Percentiles rank a stretch among this genome's conserved stretches.
phyloP scores from a whole-genome alignment of 2,113 vertebrate species.

The Agelaius phoeniceus region DNA sequence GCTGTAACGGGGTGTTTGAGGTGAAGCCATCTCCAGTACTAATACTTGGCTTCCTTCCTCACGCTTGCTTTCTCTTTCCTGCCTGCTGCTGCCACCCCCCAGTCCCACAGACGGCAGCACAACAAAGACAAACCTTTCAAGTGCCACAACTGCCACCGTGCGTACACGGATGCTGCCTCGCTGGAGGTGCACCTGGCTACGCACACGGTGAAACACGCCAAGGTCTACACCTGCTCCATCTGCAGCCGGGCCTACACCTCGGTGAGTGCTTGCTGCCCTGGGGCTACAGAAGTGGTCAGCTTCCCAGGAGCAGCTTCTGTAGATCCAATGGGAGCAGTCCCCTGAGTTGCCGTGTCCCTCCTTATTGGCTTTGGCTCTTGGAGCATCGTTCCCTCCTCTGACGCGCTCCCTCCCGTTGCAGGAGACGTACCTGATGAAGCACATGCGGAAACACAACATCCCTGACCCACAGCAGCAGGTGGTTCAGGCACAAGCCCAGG shows the following conservation, averaged over 20 bases:
- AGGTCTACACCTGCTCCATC: conserved; percentile 96
- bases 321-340: not conserved
- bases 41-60: not conserved
- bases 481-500: conserved; percentile 73
- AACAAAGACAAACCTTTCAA: conserved; percentile 99
- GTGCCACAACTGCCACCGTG: conserved; percentile 97
- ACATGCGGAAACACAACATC: conserved; percentile 98
- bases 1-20: not conserved
- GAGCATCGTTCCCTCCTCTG: accelerated
- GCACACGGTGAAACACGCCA: conserved; percentile 96
- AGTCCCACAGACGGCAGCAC: conserved; percentile 98
- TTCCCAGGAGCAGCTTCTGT: not conserved
- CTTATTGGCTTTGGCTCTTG: accelerated
- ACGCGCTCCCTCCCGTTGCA: conserved; percentile 29
- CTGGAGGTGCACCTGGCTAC: conserved; percentile 95
- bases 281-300: not conserved
- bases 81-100: not conserved
- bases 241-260: conserved; percentile 98
- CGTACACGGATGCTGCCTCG: conserved; percentile 90
- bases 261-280: conserved; percentile 75
- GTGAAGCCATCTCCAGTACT: not conserved
- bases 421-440: conserved; percentile 99
- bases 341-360: not conserved
- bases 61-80: not conserved
- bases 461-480: conserved; percentile 79